Base-by-base conservation (phyloP, 2,797 vertebrate species). In the Dipus sagitta region DNA sequence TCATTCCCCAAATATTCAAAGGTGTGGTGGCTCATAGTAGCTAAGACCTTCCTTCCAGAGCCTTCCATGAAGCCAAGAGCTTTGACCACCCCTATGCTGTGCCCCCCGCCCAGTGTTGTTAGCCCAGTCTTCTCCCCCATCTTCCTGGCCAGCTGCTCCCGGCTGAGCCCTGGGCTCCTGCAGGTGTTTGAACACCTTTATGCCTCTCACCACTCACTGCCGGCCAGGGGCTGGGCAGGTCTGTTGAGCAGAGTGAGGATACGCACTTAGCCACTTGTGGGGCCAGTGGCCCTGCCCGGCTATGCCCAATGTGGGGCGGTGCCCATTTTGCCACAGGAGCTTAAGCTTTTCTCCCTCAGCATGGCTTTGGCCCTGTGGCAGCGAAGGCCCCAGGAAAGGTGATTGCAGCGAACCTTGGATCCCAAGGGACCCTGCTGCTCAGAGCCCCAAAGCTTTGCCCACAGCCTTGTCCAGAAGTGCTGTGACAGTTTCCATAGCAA, bases 281-380 rank as follows among this genome's bases (percentile, higher is more conserved):
- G 26, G 23, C 0, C 6, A 1, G 28, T 71, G 65, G 64, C 21
- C n/a, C 2, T 28, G 70, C 10, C 58, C 28, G 42, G 24, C 52
- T 38, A 13, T 6, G 34, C 12, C 71, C 77, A 14, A 26, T 20
- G 34, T 38, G 65, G 58, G 13, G 8, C 21, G 20, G 11, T 1
- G 2, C 3, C 67, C 28, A 23, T 12, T 38, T 52, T 28, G 12
- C 4, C 8, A 30, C 52, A 12, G 24, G 54, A 65, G 52, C 11
- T 47, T 20, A 23, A 14, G 28, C 12, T 71, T 21, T n/a, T 9
- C 30, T 2, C 13, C 26, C 21, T 47, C 0, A 1, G 38, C 6
- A 15, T 10, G 18, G 17, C 32, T n/a, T 20, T 17, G 26, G 52
- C 18, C 32, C 21, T 2, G 12, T 64, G 65, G 20, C 26, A n/a